Conservation (phyloP, 2,113 vertebrate species). For the Tylochromis polylepis region DNA sequence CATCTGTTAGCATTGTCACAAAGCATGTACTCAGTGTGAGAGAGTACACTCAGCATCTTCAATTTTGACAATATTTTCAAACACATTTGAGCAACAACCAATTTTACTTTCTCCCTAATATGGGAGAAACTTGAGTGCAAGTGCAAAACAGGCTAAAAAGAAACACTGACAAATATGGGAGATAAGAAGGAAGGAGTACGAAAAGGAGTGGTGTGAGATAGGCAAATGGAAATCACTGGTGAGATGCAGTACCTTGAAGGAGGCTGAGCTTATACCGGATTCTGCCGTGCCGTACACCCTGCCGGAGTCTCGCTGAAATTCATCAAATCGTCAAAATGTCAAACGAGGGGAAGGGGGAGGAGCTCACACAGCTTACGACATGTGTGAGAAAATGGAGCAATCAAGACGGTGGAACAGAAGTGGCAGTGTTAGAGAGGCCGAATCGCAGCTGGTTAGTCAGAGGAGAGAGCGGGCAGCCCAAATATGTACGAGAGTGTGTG, state of each 20-base stretch:
- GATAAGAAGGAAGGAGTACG: not conserved
- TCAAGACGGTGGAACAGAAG: conserved; percentile 25
- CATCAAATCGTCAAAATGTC: conserved; percentile 72
- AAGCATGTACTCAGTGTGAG: not conserved
- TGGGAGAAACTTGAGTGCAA: not conserved
- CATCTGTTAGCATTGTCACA: conserved; percentile 56
- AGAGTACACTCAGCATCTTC: not conserved
- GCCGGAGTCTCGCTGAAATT: conserved; percentile 79
- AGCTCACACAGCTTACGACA: conserved; percentile 51
- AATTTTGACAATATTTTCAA: not conserved
- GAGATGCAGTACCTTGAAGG: conserved; percentile 79
- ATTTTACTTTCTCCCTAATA: not conserved
- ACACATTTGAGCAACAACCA: not conserved
- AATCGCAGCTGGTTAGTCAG: conserved; percentile 59
- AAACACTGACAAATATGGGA: not conserved
- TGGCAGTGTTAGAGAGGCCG: conserved; percentile 47
- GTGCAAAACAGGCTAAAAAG: not conserved
- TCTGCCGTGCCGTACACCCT: conserved; percentile 80
- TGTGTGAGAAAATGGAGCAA: conserved; percentile 39
- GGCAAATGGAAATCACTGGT: conserved; percentile 27
- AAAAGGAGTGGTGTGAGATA: conserved; percentile 8
- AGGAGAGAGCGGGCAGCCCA: conserved; percentile 46
- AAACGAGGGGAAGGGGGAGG: conserved; percentile 45
- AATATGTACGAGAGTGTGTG: not conserved
- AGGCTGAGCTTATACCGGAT: conserved; percentile 83